Base-by-base conservation (phyloP, 1,140 invertebrate species). In the Meloidogyne hapla region DNA sequence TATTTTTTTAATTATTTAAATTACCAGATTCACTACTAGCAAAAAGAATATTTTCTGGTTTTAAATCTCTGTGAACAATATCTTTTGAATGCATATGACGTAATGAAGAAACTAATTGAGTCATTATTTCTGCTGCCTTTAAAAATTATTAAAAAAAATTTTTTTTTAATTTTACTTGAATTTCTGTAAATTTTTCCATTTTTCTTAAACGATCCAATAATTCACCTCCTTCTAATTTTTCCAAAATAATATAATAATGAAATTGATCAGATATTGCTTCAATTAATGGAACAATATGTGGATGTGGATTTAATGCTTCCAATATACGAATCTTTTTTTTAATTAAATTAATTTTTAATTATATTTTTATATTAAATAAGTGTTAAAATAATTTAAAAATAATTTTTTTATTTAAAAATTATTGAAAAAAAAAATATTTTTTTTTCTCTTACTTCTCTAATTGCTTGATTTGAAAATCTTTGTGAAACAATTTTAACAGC, bases 401-500 rank as follows among this genome's bases (percentile, higher is more conserved):
- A 65, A 65, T 65, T 12, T 33, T 33, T 5, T 33, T 26, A 65
- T 10, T 65, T 33, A 10, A 26, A 10, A 12, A 6, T 3, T 26
- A n/a, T 26, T 6, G 1, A 42, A 12, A 5, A 42, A 42, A 42
- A 45, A 15, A 15, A 8, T 38, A 15, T 38, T 8, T 15, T 15
- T n/a, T 26, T 2, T 15, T 48, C 45, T 1, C 91, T 91, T 1
- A 94, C 91, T 88, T 96, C 94, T 65, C 91, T 90, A 2, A 89
- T 90, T 38, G 92, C 91, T 81, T 94, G 92, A 74, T 83, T 83
- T 73, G 88, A 85, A 66, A 92, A 90, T 40, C 91, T 90, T n/a
- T 92, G 89, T 80, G 91, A 92, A 10, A 96, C 90, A 77, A 96
- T 95, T 90, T 96, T 96, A 1, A 96, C 94, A 13, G 94, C 94